phyloP scores from a whole-genome alignment of 35 echinoderm and acorn worm genomes.

The Apostichopus parvimensis region DNA sequence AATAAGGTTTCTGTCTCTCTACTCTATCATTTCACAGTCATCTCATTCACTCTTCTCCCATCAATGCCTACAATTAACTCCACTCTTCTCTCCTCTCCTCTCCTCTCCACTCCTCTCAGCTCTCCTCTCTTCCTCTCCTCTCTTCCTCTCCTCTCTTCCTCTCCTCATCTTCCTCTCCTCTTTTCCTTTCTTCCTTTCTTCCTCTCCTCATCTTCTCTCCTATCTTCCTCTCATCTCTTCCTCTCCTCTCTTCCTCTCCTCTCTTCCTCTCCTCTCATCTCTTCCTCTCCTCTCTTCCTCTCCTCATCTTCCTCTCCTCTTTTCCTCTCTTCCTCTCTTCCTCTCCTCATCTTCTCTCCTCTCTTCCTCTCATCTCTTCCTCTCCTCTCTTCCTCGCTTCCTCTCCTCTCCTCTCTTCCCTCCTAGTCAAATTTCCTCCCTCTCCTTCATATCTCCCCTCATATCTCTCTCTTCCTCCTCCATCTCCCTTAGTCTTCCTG shows the following conservation, averaged over 20 bases:
- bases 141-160: neutral
- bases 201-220: neutral
- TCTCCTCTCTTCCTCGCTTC: too few species aligned
- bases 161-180: neutral
- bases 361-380: neutral
- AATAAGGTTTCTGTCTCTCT: too few species aligned
- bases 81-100: neutral
- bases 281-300: too few species aligned
- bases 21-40: too few species aligned
- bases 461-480: too few species aligned
- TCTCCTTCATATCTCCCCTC: too few species aligned
- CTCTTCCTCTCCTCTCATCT: neutral
- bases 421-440: too few species aligned
- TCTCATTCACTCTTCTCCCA: too few species aligned
- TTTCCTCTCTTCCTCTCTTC: neutral
- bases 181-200: neutral
- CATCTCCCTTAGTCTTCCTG: too few species aligned
- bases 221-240: neutral
- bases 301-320: neutral
- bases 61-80: neutral
- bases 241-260: neutral
- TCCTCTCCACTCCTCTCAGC: neutral
- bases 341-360: neutral
- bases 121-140: neutral
- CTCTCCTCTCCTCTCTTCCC: too few species aligned